phyloP scores from a whole-genome alignment of 2,797 vertebrate species.

The Pteropus rufus region DNA sequence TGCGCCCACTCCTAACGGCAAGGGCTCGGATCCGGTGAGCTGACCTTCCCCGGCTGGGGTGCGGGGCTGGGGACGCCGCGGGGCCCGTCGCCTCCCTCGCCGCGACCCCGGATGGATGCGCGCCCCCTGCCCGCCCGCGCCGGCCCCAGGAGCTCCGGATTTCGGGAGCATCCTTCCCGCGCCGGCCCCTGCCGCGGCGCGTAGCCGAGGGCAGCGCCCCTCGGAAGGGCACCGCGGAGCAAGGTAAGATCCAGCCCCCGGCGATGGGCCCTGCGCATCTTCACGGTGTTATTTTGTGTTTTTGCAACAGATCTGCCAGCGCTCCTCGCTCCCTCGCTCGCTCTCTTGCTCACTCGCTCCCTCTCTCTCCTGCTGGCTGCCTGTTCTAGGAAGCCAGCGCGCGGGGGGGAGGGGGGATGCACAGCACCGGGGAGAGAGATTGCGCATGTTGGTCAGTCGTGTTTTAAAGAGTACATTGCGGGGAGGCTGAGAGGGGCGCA shows the following conservation, averaged over 20 bases:
- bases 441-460: conserved; percentile 85
- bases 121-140: conserved; percentile 75
- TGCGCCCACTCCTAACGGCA: conserved; percentile 75
- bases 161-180: conserved; percentile 84
- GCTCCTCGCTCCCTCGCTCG: conserved; percentile 68
- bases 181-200: conserved; percentile 48
- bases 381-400: conserved; percentile 77
- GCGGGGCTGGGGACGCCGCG: conserved; percentile 49
- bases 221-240: conserved; percentile 65
- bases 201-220: conserved; percentile 59
- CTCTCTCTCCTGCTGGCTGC: conserved; percentile 73
- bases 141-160: conserved; percentile 78
- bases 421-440: conserved; percentile 80
- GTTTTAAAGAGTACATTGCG: conserved; percentile 82
- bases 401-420: conserved; percentile 68
- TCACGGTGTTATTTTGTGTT: conserved; percentile 66
- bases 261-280: conserved; percentile 71
- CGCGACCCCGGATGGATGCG: conserved; percentile 81
- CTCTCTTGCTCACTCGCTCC: conserved; percentile 46
- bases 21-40: conserved; percentile 51
- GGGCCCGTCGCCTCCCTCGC: conserved; percentile 67
- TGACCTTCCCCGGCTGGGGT: conserved; percentile 47
- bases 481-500: conserved; percentile 79
- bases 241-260: conserved; percentile 79
- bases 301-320: conserved; percentile 76